A percentile compares a stretch with the other conserved stretches of the same genome.
Conservation (phyloP, 2,113 vertebrate genomes). For the Syngnathus floridae region DNA sequence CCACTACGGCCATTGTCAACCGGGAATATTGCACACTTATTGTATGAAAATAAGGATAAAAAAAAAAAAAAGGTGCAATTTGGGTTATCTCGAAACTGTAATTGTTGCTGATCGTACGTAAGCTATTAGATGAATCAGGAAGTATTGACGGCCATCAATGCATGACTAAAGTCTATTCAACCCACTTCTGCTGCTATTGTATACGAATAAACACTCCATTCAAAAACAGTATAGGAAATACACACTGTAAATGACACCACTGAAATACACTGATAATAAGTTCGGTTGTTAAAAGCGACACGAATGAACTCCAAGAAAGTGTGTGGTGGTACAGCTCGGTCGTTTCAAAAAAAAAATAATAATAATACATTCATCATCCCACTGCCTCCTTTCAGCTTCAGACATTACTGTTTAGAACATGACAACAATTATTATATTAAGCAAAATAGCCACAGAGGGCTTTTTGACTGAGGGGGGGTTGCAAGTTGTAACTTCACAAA, state of each 20-base stretch:
- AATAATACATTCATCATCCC: slow-evolving; percentile 41
- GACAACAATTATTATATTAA: neutral
- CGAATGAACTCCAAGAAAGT: slow-evolving; percentile 36
- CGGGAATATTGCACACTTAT: slow-evolving; percentile 42
- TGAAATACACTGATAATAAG: slow-evolving; percentile 30
- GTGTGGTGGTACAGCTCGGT: slow-evolving; percentile 37
- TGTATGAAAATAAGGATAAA: neutral
- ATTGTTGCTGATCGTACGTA: neutral
- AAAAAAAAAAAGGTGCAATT: neutral
- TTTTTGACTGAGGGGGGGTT: neutral
- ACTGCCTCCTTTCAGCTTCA: slow-evolving; percentile 6
- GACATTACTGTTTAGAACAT: neutral
- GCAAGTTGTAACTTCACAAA: slow-evolving; percentile 11
- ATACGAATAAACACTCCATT: slow-evolving; percentile 1
- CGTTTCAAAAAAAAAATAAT: slow-evolving; percentile 1
- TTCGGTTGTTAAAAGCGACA: slow-evolving; percentile 32
- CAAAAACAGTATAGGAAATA: slow-evolving; percentile 19
- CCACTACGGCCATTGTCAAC: slow-evolving; percentile 10
- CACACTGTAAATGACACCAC: slow-evolving; percentile 19
- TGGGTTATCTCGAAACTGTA: neutral
- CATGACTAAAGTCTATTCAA: slow-evolving; percentile 19
- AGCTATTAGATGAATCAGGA: slow-evolving; percentile 1
- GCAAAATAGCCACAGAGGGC: slow-evolving; percentile 3
- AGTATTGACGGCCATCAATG: neutral
- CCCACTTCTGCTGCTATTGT: slow-evolving; percentile 8